Evolutionary conservation across 2,888 invertebrate species (phyloP), one percentile per base, ranked within the genome.

Genomic region (Hesperia comma): DNA sequence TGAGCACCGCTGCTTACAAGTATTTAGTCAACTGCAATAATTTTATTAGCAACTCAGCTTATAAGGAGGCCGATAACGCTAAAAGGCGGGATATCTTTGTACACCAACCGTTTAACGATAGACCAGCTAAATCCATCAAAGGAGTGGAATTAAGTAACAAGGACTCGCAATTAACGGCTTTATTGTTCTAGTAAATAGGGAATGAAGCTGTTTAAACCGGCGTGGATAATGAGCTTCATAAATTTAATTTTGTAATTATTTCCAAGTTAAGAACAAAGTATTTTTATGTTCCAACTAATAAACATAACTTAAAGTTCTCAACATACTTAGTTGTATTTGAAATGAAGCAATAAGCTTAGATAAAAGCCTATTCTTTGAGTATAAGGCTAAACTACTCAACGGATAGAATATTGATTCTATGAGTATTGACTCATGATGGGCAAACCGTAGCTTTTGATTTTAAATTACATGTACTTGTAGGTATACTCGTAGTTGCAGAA

Each of bases 71-170:
- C 46, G 72, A 75, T 75, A 74, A 67, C 61, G 40, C 69, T 71
- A 62, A 71, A 70, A 70, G 66, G 71, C 70, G 54, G 32, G 55
- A 33, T 71, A 73, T 72, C 73, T 69, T 21, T 53, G 63, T 67
- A 71, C 72, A 71, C 72, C 68, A 73, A 61, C 69, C 71, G 69
- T 72, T 71, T 70, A 72, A 70, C 67, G 61, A 73, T 73, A 72
- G 66, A 68, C 68, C 58, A 68, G 56, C 43, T n/a, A 63, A 67
- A 63, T 69, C 62, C 63, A 67, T 72, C 67, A 68, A 67, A 67
- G 61, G 61, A 67, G 32, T 49, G 26, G 51, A 66, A 49, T 67
- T 37, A 54, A 61, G 49, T 49, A 46, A 56, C 61, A 37, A 26
- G 55, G n/a, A 53, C 40, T 7, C 26, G 55, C 49, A 49, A 61